Base-by-base conservation (phyloP, 2,113 vertebrate species). In the Anarhynchus alexandrinus region DNA sequence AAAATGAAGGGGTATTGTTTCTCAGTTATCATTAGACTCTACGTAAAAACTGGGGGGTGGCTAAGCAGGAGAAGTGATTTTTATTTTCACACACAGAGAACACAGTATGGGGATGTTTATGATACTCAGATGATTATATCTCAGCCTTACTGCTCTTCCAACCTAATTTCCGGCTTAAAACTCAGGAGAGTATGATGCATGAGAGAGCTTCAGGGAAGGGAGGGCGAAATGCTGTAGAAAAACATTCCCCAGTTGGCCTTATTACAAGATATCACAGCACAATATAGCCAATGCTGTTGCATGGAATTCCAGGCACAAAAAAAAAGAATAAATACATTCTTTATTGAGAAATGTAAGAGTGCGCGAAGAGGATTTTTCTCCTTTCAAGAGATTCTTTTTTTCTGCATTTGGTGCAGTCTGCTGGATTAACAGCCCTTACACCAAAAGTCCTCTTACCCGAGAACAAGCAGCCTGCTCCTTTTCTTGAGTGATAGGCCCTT, bases 151-250 rank as follows among this genome's bases (percentile, higher is more conserved):
- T 95, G 17, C 67, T 94, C 91, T 96, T 77, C 40, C 25, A 92
- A 38, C 71, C 55, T 66, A 95, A 64, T 97, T 97, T 98, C 82
- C 2, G 0, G 19, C 82, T 88, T 78, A 94, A 96, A 96, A 51
- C 81, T 92, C 77, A 80, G 29, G 59, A 90, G 95, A 94, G 21
- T 40, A 70, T 16, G 1, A 95, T 54, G 54, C 54, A 49, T 86
- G 61, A 93, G 74, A 90, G 36, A 95, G 11, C 80, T 96, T 95
- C 27, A 83, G 36, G 49, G 43, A 26, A 90, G 29, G 26, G 21
- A 74, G 27, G 13, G 21, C 80, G 45, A 57, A 93, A 84, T 71
- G 52, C 42, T 94, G 65, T 32, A 80, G 61, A 93, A 72, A 94
- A 94, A 61, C 1, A 0, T 66, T 94, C 59, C 47, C 70, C 6